Conservation (phyloP, 2,113 vertebrate species). For the Colius striatus region DNA sequence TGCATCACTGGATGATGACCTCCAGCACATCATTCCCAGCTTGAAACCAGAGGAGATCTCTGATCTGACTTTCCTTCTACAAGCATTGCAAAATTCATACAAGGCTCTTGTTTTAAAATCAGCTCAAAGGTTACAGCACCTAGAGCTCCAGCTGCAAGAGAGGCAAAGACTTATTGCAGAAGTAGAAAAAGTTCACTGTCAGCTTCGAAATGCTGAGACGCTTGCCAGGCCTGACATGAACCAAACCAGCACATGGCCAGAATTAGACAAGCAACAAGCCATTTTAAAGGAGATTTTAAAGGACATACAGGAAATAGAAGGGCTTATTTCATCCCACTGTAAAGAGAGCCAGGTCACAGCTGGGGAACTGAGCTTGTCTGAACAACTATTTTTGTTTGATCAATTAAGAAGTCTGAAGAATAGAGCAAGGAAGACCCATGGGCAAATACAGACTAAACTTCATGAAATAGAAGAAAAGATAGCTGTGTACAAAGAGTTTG, state of each 20-base stretch:
- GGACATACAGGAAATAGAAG: slow-evolving; percentile 77
- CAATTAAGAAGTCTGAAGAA: slow-evolving; percentile 81
- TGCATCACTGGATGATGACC: slow-evolving; percentile 74
- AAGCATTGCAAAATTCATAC: slow-evolving; percentile 79
- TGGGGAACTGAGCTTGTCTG: slow-evolving; percentile 81
- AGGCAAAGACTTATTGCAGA: slow-evolving; percentile 82
- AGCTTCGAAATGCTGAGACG: slow-evolving; percentile 70
- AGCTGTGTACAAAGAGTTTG: slow-evolving; percentile 67
- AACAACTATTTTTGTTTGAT: slow-evolving; percentile 82
- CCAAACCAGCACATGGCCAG: slow-evolving; percentile 47
- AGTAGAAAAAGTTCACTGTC: slow-evolving; percentile 80
- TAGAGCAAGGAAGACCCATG: slow-evolving; percentile 74
- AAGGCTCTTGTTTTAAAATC: slow-evolving; percentile 81
- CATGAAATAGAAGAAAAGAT: slow-evolving; percentile 75
- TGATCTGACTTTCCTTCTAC: slow-evolving; percentile 74
- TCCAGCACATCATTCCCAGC: slow-evolving; percentile 68
- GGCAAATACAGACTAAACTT: slow-evolving; percentile 76
- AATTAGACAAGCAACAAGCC: slow-evolving; percentile 65
- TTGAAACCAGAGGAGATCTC: slow-evolving; percentile 73
- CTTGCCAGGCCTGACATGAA: slow-evolving; percentile 18
- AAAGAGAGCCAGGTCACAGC: slow-evolving; percentile 75
- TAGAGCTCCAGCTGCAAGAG: slow-evolving; percentile 84
- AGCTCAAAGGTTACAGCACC: slow-evolving; percentile 75
- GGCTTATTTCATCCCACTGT: slow-evolving; percentile 74
- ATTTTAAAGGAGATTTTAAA: slow-evolving; percentile 74